Evolutionary conservation across 2,888 invertebrate species (phyloP), one percentile per base, ranked within the genome.

Genomic region (Drosophila aldrichi): DNA sequence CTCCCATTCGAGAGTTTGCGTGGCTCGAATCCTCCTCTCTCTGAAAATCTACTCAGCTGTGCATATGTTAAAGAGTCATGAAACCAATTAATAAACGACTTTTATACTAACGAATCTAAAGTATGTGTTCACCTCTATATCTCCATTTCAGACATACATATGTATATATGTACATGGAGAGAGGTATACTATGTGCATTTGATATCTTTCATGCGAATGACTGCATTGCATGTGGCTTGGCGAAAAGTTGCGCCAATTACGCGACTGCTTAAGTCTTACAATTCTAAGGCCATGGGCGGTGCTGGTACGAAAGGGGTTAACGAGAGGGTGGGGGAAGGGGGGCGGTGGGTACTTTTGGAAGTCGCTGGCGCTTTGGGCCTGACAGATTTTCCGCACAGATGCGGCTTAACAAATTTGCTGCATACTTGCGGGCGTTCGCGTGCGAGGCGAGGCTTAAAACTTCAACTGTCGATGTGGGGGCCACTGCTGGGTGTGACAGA

Each of bases 361-460:
- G 16, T 32, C 32, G 60, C 5, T 44, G 22, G 22, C 20, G 22
- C 46, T 48, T 51, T 22, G 40, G 40, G 46, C 20, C 66, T 40
- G 48, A 66, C 54, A 66, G 66, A 66, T 55, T 66, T 66, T 40
- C 46, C 54, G 68, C 68, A 51, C 62, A 74, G 62, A 63, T 65
- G 71, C 34, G 62, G 77, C 61, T 77, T 59, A 74, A 62, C 74
- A 77, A 77, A 77, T 73, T 76, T 77, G 78, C 49, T 70, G 74
- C 74, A 64, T 69, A 65, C 74, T 65, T 56, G 68, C 32, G 55
- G 68, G 57, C 49, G 59, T 40, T 73, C 43, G 64, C 63, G 61
- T 77, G 73, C 63, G 62, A 49, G 68, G 48, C 60, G 29, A 54
- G 59, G 74, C 78, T 78, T 77, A 74, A 65, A 77, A 73, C 61